These are phyloP conservation scores for Malurus elegans DNA, from an alignment of 2,113 vertebrate species.

Conservation along the genomic window DNA sequence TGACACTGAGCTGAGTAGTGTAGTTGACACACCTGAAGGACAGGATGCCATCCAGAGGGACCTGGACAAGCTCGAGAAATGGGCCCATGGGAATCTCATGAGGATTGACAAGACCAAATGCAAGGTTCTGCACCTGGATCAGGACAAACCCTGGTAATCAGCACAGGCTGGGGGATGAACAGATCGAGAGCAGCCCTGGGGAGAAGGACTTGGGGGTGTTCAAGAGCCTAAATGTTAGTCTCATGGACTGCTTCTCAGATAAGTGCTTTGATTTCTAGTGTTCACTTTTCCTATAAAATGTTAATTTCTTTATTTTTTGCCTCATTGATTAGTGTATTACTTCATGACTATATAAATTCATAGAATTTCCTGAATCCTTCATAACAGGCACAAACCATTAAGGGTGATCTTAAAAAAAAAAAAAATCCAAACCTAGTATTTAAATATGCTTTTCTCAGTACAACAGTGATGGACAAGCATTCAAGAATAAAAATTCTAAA, in stretches of 20 bases:
- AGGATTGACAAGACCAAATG: not conserved
- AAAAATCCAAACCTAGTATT: not conserved
- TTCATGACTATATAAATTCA: not conserved
- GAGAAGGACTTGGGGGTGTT: not conserved
- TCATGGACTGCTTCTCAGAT: not conserved
- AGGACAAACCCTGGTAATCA: fast-evolving
- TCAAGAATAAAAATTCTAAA: not conserved
- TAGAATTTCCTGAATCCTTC: not conserved
- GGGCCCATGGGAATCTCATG: not conserved
- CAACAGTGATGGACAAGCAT: not conserved
- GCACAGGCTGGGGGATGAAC: not conserved
- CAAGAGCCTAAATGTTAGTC: not conserved
- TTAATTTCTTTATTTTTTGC: not conserved
- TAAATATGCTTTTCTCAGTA: not conserved
- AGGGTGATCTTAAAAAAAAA: not conserved
- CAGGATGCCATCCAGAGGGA: not conserved
- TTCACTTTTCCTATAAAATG: not conserved
- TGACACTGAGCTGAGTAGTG: not conserved
- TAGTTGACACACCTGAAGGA: not conserved
- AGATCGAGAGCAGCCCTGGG: not conserved
- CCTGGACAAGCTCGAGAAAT: not conserved
- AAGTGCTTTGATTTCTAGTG: not conserved
- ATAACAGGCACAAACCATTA: not conserved
- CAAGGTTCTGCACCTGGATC: not conserved
- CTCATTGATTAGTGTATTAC: not conserved